Evolutionary conservation across 2,113 vertebrate species (phyloP), one percentile per base, ranked within the genome.

Genomic region (Arothron firmamentum): DNA sequence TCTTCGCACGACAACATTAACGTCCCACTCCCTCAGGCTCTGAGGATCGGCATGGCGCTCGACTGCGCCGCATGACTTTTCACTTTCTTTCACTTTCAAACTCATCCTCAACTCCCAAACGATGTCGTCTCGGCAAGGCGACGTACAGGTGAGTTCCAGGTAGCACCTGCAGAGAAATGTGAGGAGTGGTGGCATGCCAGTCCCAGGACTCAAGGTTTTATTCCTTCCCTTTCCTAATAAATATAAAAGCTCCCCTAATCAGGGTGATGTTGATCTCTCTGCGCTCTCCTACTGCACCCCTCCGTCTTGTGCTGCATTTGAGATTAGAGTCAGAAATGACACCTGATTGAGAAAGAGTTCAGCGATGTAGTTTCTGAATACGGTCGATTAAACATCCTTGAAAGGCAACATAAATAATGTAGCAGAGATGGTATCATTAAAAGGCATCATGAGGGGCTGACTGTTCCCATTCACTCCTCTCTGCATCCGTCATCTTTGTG

Each of bases 401-500:
- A 73, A 57, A 38, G 48, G 58, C 56, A 34, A 52, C 57, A 17
- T 46, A 62, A 43, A 34, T 54, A 41, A 42, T 38, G 46, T 50
- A 59, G 50, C 50, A 57, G 62, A 52, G 74, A 62, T 51, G 60
- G 56, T 15, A 41, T 6, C 61, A 14, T 61, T 71, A 61, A 3
- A 42, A 75, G 62, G 53, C 68, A 6, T 56, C 23, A 20, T 52
- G 58, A 64, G 57, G 62, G 38, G 56, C 34, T 45, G 50, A 49
- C 43, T n/a, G 62, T 54, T 52, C 17, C 2, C 28, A 56, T 59
- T 47, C n/a, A 31, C 18, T 19, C 52, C 20, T 38, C 25, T 52
- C 28, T 67, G 10, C 4, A 2, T 42, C 43, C 42, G 11, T 23
- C 59, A 47, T 17, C 60, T 80, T 72, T 78, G 77, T 86, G 79